Evolutionary conservation across 2,888 invertebrate species (phyloP).

Genomic region (Entomobrya proxima): DNA sequence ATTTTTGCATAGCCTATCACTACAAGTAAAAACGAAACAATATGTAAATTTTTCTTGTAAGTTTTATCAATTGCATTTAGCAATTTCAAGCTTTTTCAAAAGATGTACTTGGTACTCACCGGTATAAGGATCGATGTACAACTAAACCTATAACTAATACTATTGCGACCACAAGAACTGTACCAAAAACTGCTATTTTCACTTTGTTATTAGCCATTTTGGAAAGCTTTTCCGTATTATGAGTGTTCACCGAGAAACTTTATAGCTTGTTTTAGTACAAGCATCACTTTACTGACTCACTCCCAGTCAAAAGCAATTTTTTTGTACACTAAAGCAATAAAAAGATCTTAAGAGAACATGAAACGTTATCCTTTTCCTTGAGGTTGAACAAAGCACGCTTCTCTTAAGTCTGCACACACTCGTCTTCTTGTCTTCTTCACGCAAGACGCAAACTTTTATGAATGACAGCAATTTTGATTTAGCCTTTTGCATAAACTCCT

Average conservation of each 20-base stretch:
- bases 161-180: constrained; percentile 47
- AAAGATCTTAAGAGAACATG: background rate
- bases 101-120: constrained; percentile 6
- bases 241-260: background rate
- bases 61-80: background rate
- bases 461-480: background rate
- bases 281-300: background rate
- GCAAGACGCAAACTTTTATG: background rate
- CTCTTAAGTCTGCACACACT: background rate
- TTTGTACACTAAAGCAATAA: background rate
- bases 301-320: background rate
- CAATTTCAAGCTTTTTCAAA: background rate
- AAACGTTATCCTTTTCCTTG: background rate
- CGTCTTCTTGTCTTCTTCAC: background rate
- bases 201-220: constrained; percentile 26
- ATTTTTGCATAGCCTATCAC: background rate
- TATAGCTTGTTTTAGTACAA: background rate
- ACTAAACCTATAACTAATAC: constrained; percentile 51
- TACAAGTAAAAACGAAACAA: background rate
- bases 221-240: background rate
- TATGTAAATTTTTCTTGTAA: background rate
- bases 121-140: constrained; percentile 44
- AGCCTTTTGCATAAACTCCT: background rate
- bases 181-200: constrained; percentile 45
- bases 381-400: background rate